Conservation (phyloP, 2,888 invertebrate genomes). For the Caenorhabditis japonica region DNA sequence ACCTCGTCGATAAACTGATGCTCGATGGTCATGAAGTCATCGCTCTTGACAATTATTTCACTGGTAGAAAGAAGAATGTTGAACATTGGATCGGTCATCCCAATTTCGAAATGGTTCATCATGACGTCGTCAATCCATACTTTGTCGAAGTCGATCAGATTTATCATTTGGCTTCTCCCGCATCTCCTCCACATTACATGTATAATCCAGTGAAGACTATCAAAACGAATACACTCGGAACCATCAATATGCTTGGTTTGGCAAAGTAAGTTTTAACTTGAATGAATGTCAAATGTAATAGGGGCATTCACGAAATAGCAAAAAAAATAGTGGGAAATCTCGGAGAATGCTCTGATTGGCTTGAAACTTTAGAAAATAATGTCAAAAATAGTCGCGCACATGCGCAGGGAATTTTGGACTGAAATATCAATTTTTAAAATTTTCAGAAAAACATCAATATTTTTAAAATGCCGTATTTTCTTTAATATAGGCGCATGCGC, state of each 20-base stretch:
- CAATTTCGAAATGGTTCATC: constrained; percentile 98
- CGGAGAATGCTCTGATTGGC: no score
- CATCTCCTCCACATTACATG: constrained; percentile 99
- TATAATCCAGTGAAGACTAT: constrained; percentile 99
- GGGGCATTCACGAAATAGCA: neutral
- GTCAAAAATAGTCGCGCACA: no score
- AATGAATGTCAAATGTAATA: neutral
- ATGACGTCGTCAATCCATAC: constrained; percentile 96
- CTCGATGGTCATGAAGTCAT: constrained; percentile 82
- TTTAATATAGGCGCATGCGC: no score
- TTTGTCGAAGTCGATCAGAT: constrained; percentile 92
- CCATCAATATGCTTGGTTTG: constrained; percentile 80
- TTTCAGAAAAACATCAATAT: no score
- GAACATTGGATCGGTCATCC: constrained; percentile 99
- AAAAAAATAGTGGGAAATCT: no score
- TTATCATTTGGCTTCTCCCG: constrained; percentile 98
- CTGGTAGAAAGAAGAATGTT: constrained; percentile 94
- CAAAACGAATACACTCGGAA: constrained; percentile 94
- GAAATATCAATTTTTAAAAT: no score
- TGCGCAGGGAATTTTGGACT: no score
- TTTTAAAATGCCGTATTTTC: no score
- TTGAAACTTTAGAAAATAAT: no score
- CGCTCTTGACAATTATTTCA: constrained; percentile 97
- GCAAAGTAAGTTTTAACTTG: constrained; percentile 62
- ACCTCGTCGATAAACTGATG: constrained; percentile 95